Conservation (phyloP, 2,888 invertebrate species). For the Trichopoda pennipes region DNA sequence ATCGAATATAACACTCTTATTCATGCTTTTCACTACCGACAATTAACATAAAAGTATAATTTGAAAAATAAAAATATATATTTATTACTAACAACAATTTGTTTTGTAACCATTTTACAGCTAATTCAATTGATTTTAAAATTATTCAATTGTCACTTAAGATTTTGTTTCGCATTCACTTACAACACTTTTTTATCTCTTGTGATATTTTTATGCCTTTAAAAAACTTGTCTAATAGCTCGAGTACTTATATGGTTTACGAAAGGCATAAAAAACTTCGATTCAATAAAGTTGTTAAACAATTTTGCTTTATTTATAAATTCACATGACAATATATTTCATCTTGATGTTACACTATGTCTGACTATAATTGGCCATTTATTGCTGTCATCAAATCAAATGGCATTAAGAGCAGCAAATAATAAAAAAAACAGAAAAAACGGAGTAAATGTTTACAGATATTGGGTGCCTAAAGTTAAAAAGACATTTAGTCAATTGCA, state of each 20-base stretch:
- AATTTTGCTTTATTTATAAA: constrained; percentile 43
- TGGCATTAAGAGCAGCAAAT: constrained; percentile 26
- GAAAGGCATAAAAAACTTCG: constrained; percentile 20
- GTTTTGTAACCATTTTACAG: constrained; percentile 1
- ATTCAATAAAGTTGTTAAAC: constrained; percentile 53
- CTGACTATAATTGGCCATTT: constrained; percentile 16
- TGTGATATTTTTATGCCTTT: background rate
- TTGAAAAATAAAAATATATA: background rate
- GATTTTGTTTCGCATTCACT: constrained; percentile 10
- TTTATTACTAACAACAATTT: background rate
- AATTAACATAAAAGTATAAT: constrained; percentile 4
- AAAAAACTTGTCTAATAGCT: constrained; percentile 25
- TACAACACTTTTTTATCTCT: background rate
- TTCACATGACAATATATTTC: constrained; percentile 48
- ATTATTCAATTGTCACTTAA: constrained; percentile 58
- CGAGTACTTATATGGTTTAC: constrained; percentile 30
- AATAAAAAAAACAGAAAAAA: background rate
- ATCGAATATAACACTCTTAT: too few relatives aligned
- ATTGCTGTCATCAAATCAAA: constrained; percentile 40
- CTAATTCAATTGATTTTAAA: constrained; percentile 1
- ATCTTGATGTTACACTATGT: constrained; percentile 26
- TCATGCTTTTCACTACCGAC: too few relatives aligned
- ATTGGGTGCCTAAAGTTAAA: constrained; percentile 37
- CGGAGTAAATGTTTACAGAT: constrained; percentile 34
- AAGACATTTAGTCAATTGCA: background rate